Percentiles rank a stretch among this genome's conserved stretches.
phyloP scores from a whole-genome alignment of 2,888 invertebrate genomes.

The Penaeus monodon region DNA sequence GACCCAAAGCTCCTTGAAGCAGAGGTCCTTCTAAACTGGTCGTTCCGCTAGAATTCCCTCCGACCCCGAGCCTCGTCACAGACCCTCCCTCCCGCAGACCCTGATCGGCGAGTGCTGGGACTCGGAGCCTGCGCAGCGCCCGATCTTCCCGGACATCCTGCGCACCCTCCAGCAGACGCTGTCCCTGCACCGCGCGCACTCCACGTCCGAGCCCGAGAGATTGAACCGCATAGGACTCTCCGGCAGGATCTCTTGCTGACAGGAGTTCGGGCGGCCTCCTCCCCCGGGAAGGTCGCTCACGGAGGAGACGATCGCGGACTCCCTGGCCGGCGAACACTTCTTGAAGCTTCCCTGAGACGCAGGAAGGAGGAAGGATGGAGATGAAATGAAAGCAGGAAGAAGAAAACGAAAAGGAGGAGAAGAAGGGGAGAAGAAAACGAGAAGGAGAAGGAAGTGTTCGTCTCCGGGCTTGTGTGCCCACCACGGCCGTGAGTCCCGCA shows the following conservation, averaged over 20 bases:
- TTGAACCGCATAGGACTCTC: conserved; percentile 60
- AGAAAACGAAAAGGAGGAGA: too few relatives aligned
- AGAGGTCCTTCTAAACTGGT: too few relatives aligned
- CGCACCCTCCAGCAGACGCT: conserved; percentile 58
- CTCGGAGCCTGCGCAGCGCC: conserved; percentile 50
- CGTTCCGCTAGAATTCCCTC: too few relatives aligned
- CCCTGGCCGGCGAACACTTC: conserved; percentile 33
- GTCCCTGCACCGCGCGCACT: conserved; percentile 62
- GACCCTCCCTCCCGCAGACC: conserved; percentile 33
- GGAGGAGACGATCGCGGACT: conserved; percentile 47
- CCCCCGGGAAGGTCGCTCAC: conserved; percentile 49
- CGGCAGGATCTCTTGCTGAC: conserved; percentile 57
- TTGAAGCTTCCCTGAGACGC: conserved; percentile 21
- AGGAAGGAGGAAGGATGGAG: conserved; percentile 2
- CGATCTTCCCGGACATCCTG: conserved; percentile 60
- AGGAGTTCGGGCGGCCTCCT: conserved; percentile 44
- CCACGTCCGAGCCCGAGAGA: conserved; percentile 65
- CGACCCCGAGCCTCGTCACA: neutral
- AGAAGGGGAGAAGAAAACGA: too few relatives aligned
- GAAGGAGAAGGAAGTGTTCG: too few relatives aligned
- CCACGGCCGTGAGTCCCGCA: too few relatives aligned
- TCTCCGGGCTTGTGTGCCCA: too few relatives aligned
- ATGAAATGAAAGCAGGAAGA: too few relatives aligned
- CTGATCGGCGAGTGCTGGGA: conserved; percentile 63
- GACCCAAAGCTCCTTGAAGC: too few relatives aligned